Evolutionary conservation across 2,888 invertebrate genomes (phyloP), one percentile per base, ranked within the genome.

Genomic region (Cylindroiulus punctatus): DNA sequence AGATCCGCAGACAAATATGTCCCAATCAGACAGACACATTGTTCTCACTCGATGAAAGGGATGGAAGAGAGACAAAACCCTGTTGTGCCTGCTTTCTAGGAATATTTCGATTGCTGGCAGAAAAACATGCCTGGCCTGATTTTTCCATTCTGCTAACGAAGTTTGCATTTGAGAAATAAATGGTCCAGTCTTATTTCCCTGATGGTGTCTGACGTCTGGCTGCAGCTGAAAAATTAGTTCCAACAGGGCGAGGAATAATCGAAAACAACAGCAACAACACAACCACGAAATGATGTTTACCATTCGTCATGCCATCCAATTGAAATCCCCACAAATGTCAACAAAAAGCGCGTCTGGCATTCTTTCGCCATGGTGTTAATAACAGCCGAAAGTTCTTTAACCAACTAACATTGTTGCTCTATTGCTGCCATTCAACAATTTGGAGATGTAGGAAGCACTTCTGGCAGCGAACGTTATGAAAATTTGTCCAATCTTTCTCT

Each of bases 231-330:
- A 57, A 5, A 57, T 22, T 19, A 57, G 57, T 57, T 57, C 19
- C 22, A 22, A 22, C 57, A 57, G 4, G 57, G n/a, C 57, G 57
- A 57, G 22, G 57, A 57, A 57, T 7, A 57, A 57, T 22, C n/a
- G 57, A 57, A 57, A 57, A 76, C 30, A 76, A 76, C 76, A 30
- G 76, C 10, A 76, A 30, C 76, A 30, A 26, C 14, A 76, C 5
- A 76, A 76, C 76, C 12, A 76, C 76, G 14, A 30, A 76, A 76
- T 76, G 76, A 22, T 14, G 76, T 76, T 76, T 76, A 76, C 30
- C 30, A 76, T 76, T 76, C 76, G 76, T 76, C 76, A 76, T 76
- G 76, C 76, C 30, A 30, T 76, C 76, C 76, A 76, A 76, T 76
- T 76, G 76, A 26, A 76, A 76, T 57, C 57, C 57, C 22, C n/a